phyloP scores from a whole-genome alignment of 2,113 vertebrate species.

The Melanerpes formicivorus region DNA sequence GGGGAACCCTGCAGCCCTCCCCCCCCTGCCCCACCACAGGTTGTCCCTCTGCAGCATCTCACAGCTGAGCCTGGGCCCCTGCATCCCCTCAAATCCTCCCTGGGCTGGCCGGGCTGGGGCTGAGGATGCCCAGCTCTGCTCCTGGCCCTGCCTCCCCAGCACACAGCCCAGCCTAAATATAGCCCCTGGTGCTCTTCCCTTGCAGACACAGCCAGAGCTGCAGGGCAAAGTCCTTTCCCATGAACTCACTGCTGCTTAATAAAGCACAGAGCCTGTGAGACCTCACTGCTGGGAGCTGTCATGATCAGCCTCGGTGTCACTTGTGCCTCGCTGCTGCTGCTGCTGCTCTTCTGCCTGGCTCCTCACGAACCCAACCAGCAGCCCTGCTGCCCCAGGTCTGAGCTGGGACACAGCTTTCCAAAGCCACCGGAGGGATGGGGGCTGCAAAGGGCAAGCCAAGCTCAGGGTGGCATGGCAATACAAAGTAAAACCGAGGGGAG shows the following conservation, averaged over 20 bases:
- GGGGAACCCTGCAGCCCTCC: background rate
- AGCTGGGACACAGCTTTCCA: background rate
- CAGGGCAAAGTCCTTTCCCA: slow-evolving; percentile 55
- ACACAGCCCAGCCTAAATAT: slow-evolving; percentile 17
- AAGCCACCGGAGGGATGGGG: background rate
- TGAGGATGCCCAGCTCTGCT: background rate
- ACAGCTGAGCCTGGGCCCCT: background rate
- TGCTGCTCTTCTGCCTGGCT: slow-evolving; percentile 43
- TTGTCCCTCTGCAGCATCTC: background rate
- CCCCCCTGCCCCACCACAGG: fast-evolving
- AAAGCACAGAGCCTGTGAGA: slow-evolving; percentile 54
- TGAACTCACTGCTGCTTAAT: slow-evolving; percentile 66
- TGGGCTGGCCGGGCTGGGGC: background rate
- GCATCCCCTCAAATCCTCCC: background rate
- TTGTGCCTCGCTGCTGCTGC: background rate
- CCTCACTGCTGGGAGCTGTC: slow-evolving; percentile 35
- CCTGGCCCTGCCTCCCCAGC: background rate
- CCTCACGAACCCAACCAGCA: background rate
- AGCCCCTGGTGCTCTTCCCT: slow-evolving; percentile 1
- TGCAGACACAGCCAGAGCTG: slow-evolving; percentile 6
- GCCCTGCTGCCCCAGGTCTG: background rate
- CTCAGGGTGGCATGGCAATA: background rate
- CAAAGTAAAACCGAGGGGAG: background rate
- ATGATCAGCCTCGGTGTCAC: slow-evolving; percentile 31
- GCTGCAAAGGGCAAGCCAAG: background rate